Evolutionary conservation across 2,888 invertebrate species (phyloP).

Genomic region (Coecobrya sp.): DNA sequence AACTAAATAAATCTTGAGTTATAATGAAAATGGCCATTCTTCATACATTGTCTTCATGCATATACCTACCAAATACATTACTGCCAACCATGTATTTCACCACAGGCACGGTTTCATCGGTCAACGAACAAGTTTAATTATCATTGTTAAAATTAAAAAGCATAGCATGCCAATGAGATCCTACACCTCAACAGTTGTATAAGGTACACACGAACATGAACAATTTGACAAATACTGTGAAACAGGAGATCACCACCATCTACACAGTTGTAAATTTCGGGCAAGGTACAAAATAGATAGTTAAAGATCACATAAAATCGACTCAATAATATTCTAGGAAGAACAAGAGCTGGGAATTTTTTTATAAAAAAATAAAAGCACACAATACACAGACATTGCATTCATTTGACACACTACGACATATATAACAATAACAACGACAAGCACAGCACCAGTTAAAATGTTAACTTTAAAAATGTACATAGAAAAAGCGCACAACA

Average conservation of each 20-base stretch:
- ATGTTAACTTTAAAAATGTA: slow-evolving; percentile 41
- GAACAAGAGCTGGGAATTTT: background rate
- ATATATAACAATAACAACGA: background rate
- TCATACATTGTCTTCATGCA: background rate
- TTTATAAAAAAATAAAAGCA: background rate
- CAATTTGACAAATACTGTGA: slow-evolving; percentile 37
- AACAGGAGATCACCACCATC: slow-evolving; percentile 19
- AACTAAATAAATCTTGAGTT: background rate
- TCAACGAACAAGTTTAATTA: slow-evolving; percentile 12
- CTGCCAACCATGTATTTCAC: too few relatives aligned
- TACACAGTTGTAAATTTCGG: background rate
- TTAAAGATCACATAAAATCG: slow-evolving; percentile 20
- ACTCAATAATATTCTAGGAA: slow-evolving; percentile 4
- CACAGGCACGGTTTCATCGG: too few relatives aligned
- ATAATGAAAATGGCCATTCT: background rate
- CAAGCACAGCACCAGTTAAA: slow-evolving; percentile 34
- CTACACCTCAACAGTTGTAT: background rate
- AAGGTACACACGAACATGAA: background rate
- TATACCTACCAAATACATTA: too few relatives aligned
- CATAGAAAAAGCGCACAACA: too few relatives aligned
- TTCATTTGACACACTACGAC: slow-evolving; percentile 19
- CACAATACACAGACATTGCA: background rate
- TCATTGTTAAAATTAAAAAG: background rate
- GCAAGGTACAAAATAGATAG: background rate
- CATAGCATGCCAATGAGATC: background rate